Conservation (phyloP, 2,113 vertebrate species). For the Datnioides undecimradiatus region DNA sequence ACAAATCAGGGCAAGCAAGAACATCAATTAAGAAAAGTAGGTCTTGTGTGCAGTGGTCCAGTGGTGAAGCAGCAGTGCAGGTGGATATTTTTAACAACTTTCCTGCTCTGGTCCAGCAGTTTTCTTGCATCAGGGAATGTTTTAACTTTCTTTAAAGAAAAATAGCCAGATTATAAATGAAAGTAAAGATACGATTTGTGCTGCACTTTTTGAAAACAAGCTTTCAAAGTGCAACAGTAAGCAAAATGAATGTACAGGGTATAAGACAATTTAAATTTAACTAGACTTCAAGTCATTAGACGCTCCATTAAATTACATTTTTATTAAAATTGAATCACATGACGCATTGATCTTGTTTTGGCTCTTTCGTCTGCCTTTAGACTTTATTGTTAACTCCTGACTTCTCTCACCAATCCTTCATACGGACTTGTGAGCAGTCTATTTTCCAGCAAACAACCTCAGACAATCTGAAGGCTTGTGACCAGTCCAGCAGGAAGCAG, state of each 20-base stretch:
- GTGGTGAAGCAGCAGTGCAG: background rate
- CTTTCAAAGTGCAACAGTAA: background rate
- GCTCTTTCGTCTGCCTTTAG: background rate
- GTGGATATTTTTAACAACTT: background rate
- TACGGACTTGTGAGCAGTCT: background rate
- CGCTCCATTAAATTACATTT: background rate
- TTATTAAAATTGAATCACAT: too few relatives aligned
- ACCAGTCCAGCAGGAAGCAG: conserved; percentile 5
- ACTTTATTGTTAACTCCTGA: background rate
- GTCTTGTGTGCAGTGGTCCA: background rate
- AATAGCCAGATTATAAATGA: background rate
- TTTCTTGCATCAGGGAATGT: background rate
- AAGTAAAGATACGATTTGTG: background rate
- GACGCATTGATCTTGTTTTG: background rate
- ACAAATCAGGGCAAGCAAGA: background rate
- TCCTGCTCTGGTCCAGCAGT: background rate
- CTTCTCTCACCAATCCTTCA: too few relatives aligned
- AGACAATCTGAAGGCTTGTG: background rate
- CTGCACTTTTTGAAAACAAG: background rate
- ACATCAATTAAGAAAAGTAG: background rate
- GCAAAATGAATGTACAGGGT: background rate
- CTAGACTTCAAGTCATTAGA: background rate
- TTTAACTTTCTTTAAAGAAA: background rate
- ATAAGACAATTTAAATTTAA: too few relatives aligned
- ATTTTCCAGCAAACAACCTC: background rate